Evolutionary conservation across 1,140 invertebrate species (phyloP), one percentile per base, ranked within the genome.

Genomic region (Goniozus legneri): DNA sequence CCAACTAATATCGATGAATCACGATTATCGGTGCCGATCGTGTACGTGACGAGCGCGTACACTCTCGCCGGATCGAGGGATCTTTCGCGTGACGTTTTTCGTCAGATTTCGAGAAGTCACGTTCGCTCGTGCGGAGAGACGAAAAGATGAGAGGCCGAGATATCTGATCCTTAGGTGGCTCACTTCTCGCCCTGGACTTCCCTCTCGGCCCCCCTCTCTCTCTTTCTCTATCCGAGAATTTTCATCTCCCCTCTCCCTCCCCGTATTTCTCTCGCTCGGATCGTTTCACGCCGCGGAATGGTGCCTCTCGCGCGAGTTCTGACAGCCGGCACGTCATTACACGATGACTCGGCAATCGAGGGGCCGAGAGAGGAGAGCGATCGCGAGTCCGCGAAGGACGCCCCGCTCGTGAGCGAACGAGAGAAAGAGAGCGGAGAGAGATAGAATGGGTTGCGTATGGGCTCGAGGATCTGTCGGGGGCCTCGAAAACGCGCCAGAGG

Each of bases 291-390:
- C 44, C 42, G 52, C 14, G 47, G 45, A 58, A 55, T 49, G 43
- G 46, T 50, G 37, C 44, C 42, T 48, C 50, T 40, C 52, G 51
- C 43, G 44, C 56, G 58, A 54, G 45, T 52, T 54, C 64, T 68
- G 69, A 69, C 69, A 71, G 60, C 60, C 67, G 58, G 69, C 59
- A 62, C 71, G 64, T 73, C 71, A 76, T 76, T 76, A 75, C 71
- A 73, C 58, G 68, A 64, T 73, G 71, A 76, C 71, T 74, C 57
- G 59, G 59, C 71, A 50, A 52, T 60, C 64, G 58, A 27, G 38
- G 38, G n/a, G n/a, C n/a, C n/a, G n/a, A n/a, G n/a, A n/a, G n/a
- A n/a, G n/a, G n/a, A n/a, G n/a, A n/a, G n/a, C n/a, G n/a, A n/a
- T n/a, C n/a, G n/a, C n/a, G n/a, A n/a, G n/a, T n/a, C n/a, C n/a